Evolutionary conservation across 2,888 invertebrate species (phyloP).

Genomic region (Cataglyphis altisquamis): DNA sequence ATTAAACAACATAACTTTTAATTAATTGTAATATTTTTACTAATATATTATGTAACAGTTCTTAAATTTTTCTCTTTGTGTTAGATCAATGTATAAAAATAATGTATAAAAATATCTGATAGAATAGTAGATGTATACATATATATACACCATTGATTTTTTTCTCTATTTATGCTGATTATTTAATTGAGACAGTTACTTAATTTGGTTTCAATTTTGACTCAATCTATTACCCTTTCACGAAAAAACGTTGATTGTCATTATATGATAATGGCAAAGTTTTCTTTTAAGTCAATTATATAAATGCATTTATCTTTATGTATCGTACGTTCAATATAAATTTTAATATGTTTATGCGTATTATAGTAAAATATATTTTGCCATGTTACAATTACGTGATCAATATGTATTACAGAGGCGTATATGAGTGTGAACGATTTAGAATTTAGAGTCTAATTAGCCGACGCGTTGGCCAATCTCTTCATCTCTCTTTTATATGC

Average conservation of each 20-base stretch:
- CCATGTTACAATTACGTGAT: not conserved
- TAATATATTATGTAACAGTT: not conserved
- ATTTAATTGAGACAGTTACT: not conserved
- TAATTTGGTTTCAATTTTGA: not conserved
- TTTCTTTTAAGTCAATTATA: not conserved
- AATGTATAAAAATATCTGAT: not conserved
- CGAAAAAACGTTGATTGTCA: not conserved
- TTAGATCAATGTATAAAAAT: no score
- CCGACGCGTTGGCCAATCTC: not conserved
- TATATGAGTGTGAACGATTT: constrained; percentile 5
- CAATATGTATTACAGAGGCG: not conserved
- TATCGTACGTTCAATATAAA: not conserved
- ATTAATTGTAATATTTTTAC: constrained; percentile 15
- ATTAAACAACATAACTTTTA: not conserved
- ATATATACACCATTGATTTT: not conserved
- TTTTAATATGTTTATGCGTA: not conserved
- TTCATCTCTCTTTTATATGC: not conserved
- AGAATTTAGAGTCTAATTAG: constrained; percentile 29
- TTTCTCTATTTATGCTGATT: not conserved
- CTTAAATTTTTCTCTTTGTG: not conserved
- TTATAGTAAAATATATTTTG: not conserved
- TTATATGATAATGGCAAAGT: not conserved
- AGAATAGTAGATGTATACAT: no score
- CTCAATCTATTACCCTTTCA: not conserved
- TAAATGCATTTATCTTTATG: not conserved